phyloP scores from a whole-genome alignment of 2,113 vertebrate genomes.

The Lepus timidus region DNA sequence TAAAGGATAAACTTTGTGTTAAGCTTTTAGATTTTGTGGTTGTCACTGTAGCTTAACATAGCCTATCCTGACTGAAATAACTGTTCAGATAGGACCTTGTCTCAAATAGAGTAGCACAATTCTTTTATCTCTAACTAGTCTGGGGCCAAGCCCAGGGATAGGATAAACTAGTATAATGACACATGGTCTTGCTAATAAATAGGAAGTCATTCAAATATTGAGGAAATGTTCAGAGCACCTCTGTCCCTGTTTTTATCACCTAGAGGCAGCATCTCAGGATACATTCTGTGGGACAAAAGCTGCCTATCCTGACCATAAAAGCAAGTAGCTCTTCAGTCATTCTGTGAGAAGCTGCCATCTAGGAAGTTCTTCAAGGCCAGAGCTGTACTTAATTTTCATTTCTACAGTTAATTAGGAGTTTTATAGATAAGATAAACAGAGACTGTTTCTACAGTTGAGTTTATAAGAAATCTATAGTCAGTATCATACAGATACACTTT shows the following conservation, averaged over 20 bases:
- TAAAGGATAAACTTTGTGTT: not conserved
- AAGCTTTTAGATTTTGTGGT: not conserved
- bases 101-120: not conserved
- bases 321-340: not conserved
- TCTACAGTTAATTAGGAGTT: not conserved
- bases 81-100: not conserved
- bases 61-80: not conserved
- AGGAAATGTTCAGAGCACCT: not conserved
- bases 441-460: conserved; percentile 12
- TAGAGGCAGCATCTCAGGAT: not conserved
- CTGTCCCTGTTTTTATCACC: not conserved
- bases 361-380: not conserved
- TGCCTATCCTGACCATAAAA: not conserved
- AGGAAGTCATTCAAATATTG: not conserved
- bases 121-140: not conserved
- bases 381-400: not conserved
- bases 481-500: conserved; percentile 52
- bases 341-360: not conserved
- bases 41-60: not conserved
- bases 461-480: conserved; percentile 46
- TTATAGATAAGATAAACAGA: not conserved
- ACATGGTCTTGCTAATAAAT: not conserved
- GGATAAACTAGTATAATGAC: not conserved
- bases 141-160: not conserved
- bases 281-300: not conserved